A percentile compares a stretch with the other conserved stretches of the same genome.
Evolutionary conservation across 2,888 invertebrate species (phyloP).

Genomic region (Monopis laevigella): DNA sequence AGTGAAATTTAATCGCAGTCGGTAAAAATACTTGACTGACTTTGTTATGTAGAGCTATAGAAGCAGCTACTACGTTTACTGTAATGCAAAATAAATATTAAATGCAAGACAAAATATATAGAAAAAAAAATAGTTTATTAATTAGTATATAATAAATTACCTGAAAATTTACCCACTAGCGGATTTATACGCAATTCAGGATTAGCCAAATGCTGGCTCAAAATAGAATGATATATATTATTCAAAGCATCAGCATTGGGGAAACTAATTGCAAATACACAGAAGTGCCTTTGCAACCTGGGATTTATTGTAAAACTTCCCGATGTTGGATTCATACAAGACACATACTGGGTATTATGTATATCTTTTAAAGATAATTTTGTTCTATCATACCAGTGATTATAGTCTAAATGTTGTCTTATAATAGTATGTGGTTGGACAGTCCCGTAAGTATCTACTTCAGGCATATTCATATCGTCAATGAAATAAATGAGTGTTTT

Average conservation of each 20-base stretch:
- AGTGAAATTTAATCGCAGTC: slow-evolving; percentile 96
- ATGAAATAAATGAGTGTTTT: slow-evolving; percentile 94
- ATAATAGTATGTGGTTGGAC: slow-evolving; percentile 97
- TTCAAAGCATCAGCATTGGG: slow-evolving; percentile 85
- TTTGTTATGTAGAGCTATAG: slow-evolving; percentile 87
- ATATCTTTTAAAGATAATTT: slow-evolving; percentile 92
- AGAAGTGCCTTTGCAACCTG: slow-evolving; percentile 88
- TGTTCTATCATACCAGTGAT: slow-evolving; percentile 89
- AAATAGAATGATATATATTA: slow-evolving; percentile 88
- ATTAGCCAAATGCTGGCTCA: slow-evolving; percentile 86
- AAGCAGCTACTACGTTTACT: slow-evolving; percentile 80
- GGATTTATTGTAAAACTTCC: slow-evolving; percentile 98
- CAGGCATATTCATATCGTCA: slow-evolving; percentile 99
- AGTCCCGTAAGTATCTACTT: slow-evolving; percentile 88
- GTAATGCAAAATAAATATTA: slow-evolving; percentile 21
- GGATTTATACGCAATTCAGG: slow-evolving; percentile 82
- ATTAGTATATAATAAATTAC: slow-evolving; percentile 33
- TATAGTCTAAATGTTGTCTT: slow-evolving; percentile 94
- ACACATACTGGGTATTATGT: slow-evolving; percentile 95
- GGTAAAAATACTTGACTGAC: slow-evolving; percentile 90
- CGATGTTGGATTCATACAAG: slow-evolving; percentile 98
- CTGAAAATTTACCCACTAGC: slow-evolving; percentile 72
- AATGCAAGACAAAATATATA: slow-evolving; percentile 5
- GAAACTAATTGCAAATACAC: slow-evolving; percentile 86
- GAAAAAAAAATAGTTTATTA: no score